A percentile compares a stretch with the other conserved stretches of the same genome.
Conservation (phyloP, 2,113 vertebrate genomes). For the Gracilinanus agilis region DNA sequence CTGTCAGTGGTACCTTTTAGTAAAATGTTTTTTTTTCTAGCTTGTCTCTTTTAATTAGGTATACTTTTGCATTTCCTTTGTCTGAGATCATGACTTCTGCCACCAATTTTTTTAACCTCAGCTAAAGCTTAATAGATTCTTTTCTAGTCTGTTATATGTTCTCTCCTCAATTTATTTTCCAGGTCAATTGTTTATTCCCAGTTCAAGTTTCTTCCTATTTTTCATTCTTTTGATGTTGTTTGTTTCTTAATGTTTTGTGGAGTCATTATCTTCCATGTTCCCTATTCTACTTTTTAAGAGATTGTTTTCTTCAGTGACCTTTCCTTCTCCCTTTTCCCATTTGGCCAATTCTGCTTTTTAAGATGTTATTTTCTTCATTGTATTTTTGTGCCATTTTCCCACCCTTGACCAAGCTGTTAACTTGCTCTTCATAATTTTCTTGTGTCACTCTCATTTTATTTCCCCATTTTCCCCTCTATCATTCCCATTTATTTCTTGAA, state of each 20-base stretch:
- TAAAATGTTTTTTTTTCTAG: no score
- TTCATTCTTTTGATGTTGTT: not conserved
- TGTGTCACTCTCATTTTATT: not conserved
- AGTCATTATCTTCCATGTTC: not conserved
- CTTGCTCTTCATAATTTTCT: not conserved
- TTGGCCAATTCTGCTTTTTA: not conserved
- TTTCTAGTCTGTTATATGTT: not conserved
- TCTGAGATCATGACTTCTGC: no score
- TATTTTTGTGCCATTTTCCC: not conserved
- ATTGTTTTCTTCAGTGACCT: not conserved
- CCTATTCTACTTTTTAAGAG: not conserved
- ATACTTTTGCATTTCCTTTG: no score
- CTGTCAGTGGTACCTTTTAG: no score
- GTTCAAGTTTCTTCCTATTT: not conserved
- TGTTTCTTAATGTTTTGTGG: not conserved
- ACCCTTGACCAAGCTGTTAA: not conserved
- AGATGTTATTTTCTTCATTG: not conserved
- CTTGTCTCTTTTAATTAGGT: no score
- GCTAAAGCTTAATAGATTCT: no score
- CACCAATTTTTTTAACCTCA: no score
- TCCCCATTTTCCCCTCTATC: not conserved
- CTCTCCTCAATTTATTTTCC: not conserved
- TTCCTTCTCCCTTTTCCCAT: not conserved
- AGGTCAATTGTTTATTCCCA: not conserved
- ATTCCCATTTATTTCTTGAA: not conserved